These are phyloP conservation scores for Eulemur rubriventer DNA, from an alignment of 2,797 vertebrate species.

Conservation along the genomic window DNA sequence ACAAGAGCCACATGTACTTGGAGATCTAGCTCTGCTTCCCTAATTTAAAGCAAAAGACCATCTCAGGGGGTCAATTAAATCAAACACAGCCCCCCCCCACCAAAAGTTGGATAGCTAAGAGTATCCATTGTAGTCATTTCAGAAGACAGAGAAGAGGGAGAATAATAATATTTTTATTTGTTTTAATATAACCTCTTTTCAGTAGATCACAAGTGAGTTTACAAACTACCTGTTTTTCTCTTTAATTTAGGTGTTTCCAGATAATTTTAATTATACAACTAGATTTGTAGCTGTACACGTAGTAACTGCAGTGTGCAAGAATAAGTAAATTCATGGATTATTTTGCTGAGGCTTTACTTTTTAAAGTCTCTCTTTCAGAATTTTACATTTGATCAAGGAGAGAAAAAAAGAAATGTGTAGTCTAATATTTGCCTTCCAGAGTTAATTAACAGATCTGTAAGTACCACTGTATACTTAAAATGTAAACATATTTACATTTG, in stretches of 20 bases:
- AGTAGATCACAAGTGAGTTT: constrained; percentile 19
- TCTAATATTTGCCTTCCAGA: constrained; percentile 45
- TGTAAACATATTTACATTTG: constrained; percentile 60
- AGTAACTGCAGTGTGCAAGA: constrained; percentile 5
- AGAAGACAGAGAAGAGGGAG: neutral
- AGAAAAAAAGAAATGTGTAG: neutral
- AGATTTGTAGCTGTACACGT: neutral
- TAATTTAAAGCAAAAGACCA: constrained; percentile 1
- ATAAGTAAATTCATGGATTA: neutral
- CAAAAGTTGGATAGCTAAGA: neutral
- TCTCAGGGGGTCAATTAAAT: neutral
- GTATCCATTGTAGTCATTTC: neutral
- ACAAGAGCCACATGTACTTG: neutral
- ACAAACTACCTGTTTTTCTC: neutral
- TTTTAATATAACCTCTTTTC: constrained; percentile 18
- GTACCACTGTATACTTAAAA: constrained; percentile 21
- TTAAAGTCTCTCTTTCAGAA: constrained; percentile 43
- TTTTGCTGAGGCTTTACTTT: constrained; percentile 40
- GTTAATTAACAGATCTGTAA: constrained; percentile 27
- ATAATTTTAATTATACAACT: constrained; percentile 19
- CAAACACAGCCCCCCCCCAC: neutral
- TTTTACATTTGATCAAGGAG: constrained; percentile 24
- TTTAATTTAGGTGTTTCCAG: constrained; percentile 1
- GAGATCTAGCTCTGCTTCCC: constrained; percentile 7
- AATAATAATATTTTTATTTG: neutral